These are phyloP conservation scores for Clepsis dumicolana DNA, from an alignment of 2,888 invertebrate species.

Conservation along the genomic window DNA sequence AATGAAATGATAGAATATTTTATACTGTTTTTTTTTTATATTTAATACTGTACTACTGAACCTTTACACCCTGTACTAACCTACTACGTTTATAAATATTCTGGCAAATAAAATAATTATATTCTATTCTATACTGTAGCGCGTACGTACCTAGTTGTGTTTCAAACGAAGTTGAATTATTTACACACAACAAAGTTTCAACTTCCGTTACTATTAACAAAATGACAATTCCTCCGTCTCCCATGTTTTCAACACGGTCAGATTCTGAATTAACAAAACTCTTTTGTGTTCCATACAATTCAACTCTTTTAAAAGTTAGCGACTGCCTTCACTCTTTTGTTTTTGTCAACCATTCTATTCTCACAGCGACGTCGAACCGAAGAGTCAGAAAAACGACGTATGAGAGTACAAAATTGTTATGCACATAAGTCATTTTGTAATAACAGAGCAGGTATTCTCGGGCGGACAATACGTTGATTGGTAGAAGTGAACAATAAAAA, in stretches of 20 bases:
- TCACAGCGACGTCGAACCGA: not conserved
- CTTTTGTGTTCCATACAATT: slow-evolving; percentile 27
- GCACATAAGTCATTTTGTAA: not conserved
- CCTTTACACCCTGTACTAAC: no score
- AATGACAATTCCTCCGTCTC: not conserved
- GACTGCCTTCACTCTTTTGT: slow-evolving; percentile 57
- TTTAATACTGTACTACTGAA: no score
- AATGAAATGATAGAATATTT: no score
- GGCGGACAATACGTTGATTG: slow-evolving; percentile 73
- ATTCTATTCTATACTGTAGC: no score
- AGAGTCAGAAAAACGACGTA: not conserved
- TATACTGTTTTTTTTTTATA: no score
- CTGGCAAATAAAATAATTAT: no score
- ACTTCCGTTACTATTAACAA: not conserved
- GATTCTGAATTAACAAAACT: slow-evolving; percentile 20
- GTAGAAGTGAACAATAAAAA: slow-evolving; percentile 80
- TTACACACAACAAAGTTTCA: not conserved
- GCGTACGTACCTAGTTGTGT: no score
- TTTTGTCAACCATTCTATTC: slow-evolving; percentile 63
- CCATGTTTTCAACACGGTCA: not conserved
- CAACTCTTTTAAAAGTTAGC: slow-evolving; percentile 29
- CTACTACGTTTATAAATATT: no score
- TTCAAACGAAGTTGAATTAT: no score
- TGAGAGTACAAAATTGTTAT: not conserved
- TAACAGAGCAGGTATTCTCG: slow-evolving; percentile 53